These are phyloP conservation scores for Nebria salina DNA, from an alignment of 2,888 invertebrate genomes.

Conservation along the genomic window DNA sequence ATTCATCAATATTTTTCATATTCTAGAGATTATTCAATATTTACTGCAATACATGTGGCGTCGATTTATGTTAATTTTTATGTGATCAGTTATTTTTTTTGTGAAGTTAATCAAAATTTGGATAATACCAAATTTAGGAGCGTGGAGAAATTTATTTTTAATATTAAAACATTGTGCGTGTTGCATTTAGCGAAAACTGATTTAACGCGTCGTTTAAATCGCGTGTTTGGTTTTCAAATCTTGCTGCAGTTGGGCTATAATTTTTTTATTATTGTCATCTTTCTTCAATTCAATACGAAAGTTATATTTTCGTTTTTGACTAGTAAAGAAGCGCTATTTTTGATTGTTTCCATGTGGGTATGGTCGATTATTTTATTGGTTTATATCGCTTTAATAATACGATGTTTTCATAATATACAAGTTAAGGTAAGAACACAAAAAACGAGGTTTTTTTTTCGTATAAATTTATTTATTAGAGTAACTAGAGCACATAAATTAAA, in stretches of 20 bases:
- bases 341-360: background rate
- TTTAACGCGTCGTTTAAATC: background rate
- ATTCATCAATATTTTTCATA: background rate
- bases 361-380: background rate
- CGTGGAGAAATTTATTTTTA: background rate
- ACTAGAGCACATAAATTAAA: too few species aligned
- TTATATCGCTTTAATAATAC: background rate
- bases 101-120: background rate
- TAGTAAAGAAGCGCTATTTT: background rate
- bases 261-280: background rate
- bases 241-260: background rate
- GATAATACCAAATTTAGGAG: background rate
- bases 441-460: too few species aligned
- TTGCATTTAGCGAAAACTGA: background rate
- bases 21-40: background rate
- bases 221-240: background rate
- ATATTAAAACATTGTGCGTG: background rate
- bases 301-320: background rate
- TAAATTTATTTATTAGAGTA: too few species aligned
- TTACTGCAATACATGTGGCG: background rate
- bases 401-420: background rate
- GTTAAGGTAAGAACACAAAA: background rate
- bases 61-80: background rate
- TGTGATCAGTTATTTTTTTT: background rate
- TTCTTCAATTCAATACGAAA: background rate